These are phyloP conservation scores for Corythucha ciliata DNA, from an alignment of 2,888 invertebrate species.

Conservation along the genomic window DNA sequence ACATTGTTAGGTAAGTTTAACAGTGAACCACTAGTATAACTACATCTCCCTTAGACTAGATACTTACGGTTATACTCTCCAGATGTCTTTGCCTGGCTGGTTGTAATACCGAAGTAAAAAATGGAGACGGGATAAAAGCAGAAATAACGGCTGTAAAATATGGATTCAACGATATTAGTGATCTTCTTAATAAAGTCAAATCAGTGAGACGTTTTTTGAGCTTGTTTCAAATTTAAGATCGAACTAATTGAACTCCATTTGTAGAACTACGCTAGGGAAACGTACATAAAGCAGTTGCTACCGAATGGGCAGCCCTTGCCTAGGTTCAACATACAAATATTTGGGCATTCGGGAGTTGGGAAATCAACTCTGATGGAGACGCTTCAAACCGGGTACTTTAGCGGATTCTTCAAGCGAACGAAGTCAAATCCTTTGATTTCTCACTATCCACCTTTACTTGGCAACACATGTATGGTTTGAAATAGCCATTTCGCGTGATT, in stretches of 20 bases:
- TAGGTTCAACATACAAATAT: slow-evolving; percentile 56
- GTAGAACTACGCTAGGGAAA: slow-evolving; percentile 41
- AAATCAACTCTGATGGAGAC: slow-evolving; percentile 59
- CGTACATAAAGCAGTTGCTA: slow-evolving; percentile 54
- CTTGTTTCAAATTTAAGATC: neutral
- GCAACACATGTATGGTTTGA: slow-evolving; percentile 25
- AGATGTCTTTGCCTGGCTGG: slow-evolving; percentile 60
- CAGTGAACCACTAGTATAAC: slow-evolving; percentile 1
- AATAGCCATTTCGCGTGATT: too few species aligned
- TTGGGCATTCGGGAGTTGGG: slow-evolving; percentile 64
- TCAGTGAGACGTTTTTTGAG: slow-evolving; percentile 44
- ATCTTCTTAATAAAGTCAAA: slow-evolving; percentile 55
- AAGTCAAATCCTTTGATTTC: slow-evolving; percentile 38
- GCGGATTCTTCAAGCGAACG: slow-evolving; percentile 54
- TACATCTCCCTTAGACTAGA: neutral
- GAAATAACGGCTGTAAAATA: slow-evolving; percentile 69
- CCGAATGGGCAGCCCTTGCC: slow-evolving; percentile 49
- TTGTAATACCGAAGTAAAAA: slow-evolving; percentile 56
- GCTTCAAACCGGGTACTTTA: slow-evolving; percentile 56
- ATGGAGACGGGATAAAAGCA: slow-evolving; percentile 60
- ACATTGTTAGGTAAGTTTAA: slow-evolving; percentile 57
- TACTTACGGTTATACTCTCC: slow-evolving; percentile 30
- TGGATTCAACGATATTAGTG: slow-evolving; percentile 58
- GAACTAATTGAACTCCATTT: slow-evolving; percentile 9
- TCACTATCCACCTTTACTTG: slow-evolving; percentile 27